Evolutionary conservation across 2,888 invertebrate species (phyloP).

Genomic region (Synanthedon andrenaeformis): DNA sequence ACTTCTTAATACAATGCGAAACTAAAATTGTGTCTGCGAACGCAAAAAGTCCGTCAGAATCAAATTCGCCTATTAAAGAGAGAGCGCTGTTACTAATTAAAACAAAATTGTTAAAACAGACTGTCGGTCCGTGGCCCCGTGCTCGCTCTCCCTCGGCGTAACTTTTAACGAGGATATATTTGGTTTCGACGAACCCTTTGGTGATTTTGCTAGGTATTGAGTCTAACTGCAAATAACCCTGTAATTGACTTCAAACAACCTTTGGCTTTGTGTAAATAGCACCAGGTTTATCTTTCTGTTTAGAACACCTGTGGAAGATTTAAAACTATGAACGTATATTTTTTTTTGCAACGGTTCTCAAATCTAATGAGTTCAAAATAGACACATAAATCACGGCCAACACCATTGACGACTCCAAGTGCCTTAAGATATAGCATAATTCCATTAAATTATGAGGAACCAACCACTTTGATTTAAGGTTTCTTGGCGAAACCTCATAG

Average conservation of each 20-base stretch:
- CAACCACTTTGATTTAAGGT: no score
- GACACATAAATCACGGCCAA: no score
- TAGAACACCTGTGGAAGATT: not conserved
- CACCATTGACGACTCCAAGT: no score
- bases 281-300: conserved; percentile 26
- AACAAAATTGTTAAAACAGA: conserved; percentile 68
- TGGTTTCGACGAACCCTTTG: conserved; percentile 67
- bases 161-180: conserved; percentile 71
- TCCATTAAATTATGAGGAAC: no score
- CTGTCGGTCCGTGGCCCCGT: conserved; percentile 32
- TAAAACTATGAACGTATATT: not conserved
- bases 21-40: not conserved
- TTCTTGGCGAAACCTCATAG: no score
- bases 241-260: conserved; percentile 68
- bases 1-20: not conserved
- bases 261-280: conserved; percentile 44
- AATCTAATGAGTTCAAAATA: not conserved
- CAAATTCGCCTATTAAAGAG: conserved; percentile 50
- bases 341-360: not conserved
- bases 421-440: no score
- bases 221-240: conserved; percentile 66
- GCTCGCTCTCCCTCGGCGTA: conserved; percentile 45
- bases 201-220: conserved; percentile 61
- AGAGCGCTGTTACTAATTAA: conserved; percentile 62
- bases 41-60: conserved; percentile 19